Conservation (phyloP, 2,797 vertebrate genomes). For the Taenioides sp. region DNA sequence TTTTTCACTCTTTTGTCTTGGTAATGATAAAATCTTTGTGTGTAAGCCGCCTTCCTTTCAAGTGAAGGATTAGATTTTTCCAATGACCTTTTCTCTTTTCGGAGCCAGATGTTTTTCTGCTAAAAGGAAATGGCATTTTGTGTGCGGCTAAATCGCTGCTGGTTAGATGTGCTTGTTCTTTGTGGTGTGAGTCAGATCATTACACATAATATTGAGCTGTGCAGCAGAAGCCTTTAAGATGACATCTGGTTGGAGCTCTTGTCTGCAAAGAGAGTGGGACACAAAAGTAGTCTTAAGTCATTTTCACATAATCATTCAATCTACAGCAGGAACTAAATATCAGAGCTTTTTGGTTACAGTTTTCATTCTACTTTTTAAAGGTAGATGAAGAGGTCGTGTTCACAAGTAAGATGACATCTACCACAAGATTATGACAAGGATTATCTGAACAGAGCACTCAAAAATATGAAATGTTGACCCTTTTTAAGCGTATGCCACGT, state of each 20-base stretch:
- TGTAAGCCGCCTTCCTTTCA: slow-evolving; percentile 31
- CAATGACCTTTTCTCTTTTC: slow-evolving; percentile 50
- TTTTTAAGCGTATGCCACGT: too few relatives aligned
- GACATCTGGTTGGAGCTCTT: slow-evolving; percentile 17
- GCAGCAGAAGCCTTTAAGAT: slow-evolving; percentile 6
- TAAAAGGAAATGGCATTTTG: slow-evolving; percentile 37
- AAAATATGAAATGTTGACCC: too few relatives aligned
- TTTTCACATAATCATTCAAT: neutral
- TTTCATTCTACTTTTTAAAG: neutral
- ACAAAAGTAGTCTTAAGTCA: neutral
- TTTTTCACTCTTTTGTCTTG: slow-evolving; percentile 17
- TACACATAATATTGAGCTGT: slow-evolving; percentile 23
- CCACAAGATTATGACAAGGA: too few relatives aligned
- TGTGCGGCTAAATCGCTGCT: slow-evolving; percentile 9
- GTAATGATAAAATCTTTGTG: slow-evolving; percentile 39
- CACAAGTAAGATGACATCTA: neutral
- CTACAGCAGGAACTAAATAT: neutral
- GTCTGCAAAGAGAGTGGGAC: neutral
- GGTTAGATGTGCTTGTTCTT: slow-evolving; percentile 36
- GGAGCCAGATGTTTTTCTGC: slow-evolving; percentile 26
- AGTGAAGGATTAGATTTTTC: slow-evolving; percentile 27
- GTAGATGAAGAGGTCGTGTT: neutral
- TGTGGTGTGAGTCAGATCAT: slow-evolving; percentile 24
- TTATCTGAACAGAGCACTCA: too few relatives aligned
- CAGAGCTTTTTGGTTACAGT: neutral